Evolutionary conservation across 2,888 invertebrate species (phyloP).

Genomic region (Chrysina gloriosa): DNA sequence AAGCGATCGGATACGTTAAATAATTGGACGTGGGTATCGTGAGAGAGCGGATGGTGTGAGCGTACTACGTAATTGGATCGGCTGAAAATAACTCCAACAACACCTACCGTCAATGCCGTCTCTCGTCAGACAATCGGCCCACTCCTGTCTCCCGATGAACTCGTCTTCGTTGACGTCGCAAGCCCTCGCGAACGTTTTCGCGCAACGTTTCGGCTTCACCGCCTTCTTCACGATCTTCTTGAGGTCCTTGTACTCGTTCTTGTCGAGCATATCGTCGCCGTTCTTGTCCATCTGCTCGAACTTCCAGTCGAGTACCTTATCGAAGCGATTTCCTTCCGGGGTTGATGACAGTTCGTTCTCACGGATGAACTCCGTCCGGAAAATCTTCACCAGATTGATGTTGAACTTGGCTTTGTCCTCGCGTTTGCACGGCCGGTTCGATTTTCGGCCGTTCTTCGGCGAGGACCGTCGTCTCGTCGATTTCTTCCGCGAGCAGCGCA

Average conservation of each 20-base stretch:
- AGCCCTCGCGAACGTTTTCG: slow-evolving; percentile 86
- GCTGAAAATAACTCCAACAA: slow-evolving; percentile 55
- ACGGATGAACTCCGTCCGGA: slow-evolving; percentile 81
- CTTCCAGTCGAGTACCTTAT: slow-evolving; percentile 86
- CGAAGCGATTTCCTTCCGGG: slow-evolving; percentile 61
- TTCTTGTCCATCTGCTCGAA: slow-evolving; percentile 86
- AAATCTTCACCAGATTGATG: slow-evolving; percentile 84
- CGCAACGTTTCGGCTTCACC: slow-evolving; percentile 90
- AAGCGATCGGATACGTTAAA: slow-evolving; percentile 36
- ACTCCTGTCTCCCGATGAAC: slow-evolving; percentile 82
- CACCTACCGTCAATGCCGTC: slow-evolving; percentile 86
- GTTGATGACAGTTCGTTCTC: slow-evolving; percentile 61
- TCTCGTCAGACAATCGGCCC: slow-evolving; percentile 85
- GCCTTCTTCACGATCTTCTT: slow-evolving; percentile 86
- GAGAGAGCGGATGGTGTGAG: slow-evolving; percentile 43
- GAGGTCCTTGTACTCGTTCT: slow-evolving; percentile 84
- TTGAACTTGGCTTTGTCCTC: slow-evolving; percentile 85
- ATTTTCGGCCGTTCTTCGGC: slow-evolving; percentile 66
- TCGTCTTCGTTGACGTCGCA: slow-evolving; percentile 89
- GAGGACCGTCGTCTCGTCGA: slow-evolving; percentile 70
- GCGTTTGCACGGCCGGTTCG: slow-evolving; percentile 72
- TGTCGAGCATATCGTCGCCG: slow-evolving; percentile 80
- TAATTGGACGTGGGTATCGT: slow-evolving; percentile 35
- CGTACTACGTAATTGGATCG: slow-evolving; percentile 35
- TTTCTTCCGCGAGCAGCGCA: slow-evolving; percentile 70